These are phyloP conservation scores for Aproaerema taeniolella DNA, from an alignment of 2,888 invertebrate species.

Conservation along the genomic window DNA sequence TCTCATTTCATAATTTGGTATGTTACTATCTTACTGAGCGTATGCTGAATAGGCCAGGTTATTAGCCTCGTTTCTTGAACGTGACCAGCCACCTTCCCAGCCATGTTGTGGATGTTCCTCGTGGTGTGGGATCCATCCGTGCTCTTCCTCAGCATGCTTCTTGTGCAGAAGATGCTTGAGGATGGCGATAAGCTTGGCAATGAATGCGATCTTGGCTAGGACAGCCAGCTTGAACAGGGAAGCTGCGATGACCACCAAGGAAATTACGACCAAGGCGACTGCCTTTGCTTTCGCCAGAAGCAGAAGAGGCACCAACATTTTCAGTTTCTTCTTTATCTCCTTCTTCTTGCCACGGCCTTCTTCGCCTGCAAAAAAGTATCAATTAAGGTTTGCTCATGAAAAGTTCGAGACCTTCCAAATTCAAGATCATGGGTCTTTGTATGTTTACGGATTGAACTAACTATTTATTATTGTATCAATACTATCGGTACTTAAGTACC, in stretches of 20 bases:
- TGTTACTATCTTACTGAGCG: slow-evolving; percentile 32
- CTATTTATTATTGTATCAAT: too few relatives aligned
- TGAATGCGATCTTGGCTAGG: slow-evolving; percentile 86
- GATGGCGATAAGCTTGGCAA: slow-evolving; percentile 53
- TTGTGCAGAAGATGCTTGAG: slow-evolving; percentile 61
- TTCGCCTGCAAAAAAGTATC: slow-evolving; percentile 41
- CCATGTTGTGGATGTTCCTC: slow-evolving; percentile 34
- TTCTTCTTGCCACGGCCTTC: slow-evolving; percentile 84
- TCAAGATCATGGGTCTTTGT: too few relatives aligned
- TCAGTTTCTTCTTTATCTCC: slow-evolving; percentile 72
- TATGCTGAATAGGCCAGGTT: slow-evolving; percentile 63
- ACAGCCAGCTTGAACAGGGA: slow-evolving; percentile 84
- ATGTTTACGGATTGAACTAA: too few relatives aligned
- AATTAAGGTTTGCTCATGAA: not conserved
- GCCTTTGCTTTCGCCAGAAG: slow-evolving; percentile 82
- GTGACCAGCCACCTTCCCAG: slow-evolving; percentile 65
- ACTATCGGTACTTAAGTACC: too few relatives aligned
- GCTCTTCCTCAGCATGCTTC: slow-evolving; percentile 49
- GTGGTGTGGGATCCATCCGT: slow-evolving; percentile 36
- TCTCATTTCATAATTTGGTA: not conserved
- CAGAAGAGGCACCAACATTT: slow-evolving; percentile 68
- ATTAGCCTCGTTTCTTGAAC: slow-evolving; percentile 55
- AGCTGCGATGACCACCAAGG: slow-evolving; percentile 82
- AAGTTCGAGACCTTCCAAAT: too few relatives aligned
- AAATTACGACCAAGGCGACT: slow-evolving; percentile 79